Base-by-base conservation (phyloP, 2,113 vertebrate genomes). In the Oenanthe oenanthe region DNA sequence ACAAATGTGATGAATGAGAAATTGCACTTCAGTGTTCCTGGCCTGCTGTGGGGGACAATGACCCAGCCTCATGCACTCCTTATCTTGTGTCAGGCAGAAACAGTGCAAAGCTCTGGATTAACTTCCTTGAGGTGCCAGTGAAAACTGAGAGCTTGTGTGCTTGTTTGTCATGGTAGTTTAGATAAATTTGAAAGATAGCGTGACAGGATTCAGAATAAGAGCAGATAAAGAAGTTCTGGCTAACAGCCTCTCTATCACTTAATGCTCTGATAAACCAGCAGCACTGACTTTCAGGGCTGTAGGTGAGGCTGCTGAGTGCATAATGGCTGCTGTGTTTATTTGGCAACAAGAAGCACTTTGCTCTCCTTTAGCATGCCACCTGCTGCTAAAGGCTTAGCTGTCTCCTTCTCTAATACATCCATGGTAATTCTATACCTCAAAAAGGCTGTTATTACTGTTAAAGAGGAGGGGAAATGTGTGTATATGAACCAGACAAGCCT, bases 111-210 rank as follows among this genome's bases (percentile, higher is more conserved):
- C 42, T 73, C 54, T 72, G 74, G 32, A 53, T 73, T 68, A 58
- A 57, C 31, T 70, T 68, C 45, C 53, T 68, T 78, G 61, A 87
- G 83, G 84, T 63, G 48, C 57, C 70, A 73, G 57, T 94, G 88
- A 77, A 90, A 93, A 67, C 88, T 70, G 81, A 94, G 89, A 85
- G 51, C 60, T 63, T 76, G 38, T 58, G 78, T 93, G 45, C 66
- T 89, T 92, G 58, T 94, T 93, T 89, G 88, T 77, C 71, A 24
- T 60, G 85, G 92, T 95, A 43, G 78, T 88, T 96, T 83, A 94
- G 93, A 90, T 88, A 93, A 95, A 95, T 94, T 91, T 85, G 89
- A 71, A 90, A 94, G 89, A 83, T 94, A 89, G 74, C 4, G 2
- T 93, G 89, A 36, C 60, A 63, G 74, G 81, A 82, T 85, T 95